These are phyloP conservation scores for Onychorhynchus coronatus DNA, from an alignment of 2,113 vertebrate genomes.

Conservation along the genomic window DNA sequence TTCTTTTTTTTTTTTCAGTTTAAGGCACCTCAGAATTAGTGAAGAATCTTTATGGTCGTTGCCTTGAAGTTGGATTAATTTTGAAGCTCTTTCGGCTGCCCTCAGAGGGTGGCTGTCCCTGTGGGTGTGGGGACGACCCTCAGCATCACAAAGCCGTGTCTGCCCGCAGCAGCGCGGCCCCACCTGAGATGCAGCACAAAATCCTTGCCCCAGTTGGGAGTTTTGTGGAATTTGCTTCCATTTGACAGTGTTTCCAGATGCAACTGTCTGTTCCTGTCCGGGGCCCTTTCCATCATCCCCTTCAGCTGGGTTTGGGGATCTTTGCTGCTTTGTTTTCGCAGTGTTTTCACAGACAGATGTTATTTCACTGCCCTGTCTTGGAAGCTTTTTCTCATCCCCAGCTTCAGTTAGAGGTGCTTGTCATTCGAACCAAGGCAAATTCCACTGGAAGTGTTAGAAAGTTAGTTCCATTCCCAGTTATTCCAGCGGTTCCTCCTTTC, in stretches of 20 bases:
- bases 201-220: constrained; percentile 37
- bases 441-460: constrained; percentile 50
- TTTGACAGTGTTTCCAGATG: constrained; percentile 73
- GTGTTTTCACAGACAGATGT: background rate
- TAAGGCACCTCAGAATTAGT: background rate
- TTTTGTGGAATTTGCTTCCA: constrained; percentile 60
- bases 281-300: background rate
- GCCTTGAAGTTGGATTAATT: background rate
- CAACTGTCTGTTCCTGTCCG: constrained; percentile 4
- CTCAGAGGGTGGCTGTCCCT: background rate
- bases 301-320: background rate
- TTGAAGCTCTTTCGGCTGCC: background rate
- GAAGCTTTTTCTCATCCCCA: background rate
- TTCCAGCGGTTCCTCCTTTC: constrained; percentile 9
- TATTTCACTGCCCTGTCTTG: background rate
- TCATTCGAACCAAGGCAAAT: constrained; percentile 37
- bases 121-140: background rate
- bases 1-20: no score
- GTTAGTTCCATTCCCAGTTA: constrained; percentile 47
- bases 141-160: fast-evolving
- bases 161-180: fast-evolving
- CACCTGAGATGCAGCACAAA: background rate
- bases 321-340: background rate
- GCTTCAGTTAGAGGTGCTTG: fast-evolving
- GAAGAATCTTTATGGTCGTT: fast-evolving